phyloP scores from a whole-genome alignment of 2,888 invertebrate genomes.

The Willowsia nigromaculata region DNA sequence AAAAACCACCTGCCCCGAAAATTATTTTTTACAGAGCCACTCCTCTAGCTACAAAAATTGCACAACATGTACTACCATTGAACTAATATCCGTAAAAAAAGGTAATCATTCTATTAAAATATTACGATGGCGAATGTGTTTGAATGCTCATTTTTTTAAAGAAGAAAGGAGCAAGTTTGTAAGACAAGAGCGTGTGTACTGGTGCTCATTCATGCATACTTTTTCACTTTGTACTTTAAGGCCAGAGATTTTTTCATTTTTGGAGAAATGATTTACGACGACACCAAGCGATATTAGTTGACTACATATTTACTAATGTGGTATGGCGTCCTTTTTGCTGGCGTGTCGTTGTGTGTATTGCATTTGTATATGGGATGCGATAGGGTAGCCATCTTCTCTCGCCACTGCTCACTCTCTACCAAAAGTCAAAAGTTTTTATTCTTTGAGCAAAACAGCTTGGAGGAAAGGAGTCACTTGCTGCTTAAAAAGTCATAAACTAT shows the following conservation, averaged over 20 bases:
- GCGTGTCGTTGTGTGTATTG: no score
- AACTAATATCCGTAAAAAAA: no score
- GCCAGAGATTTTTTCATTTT: constrained; percentile 10
- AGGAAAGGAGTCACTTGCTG: constrained; percentile 18
- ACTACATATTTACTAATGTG: constrained; percentile 30
- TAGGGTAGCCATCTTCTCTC: not conserved
- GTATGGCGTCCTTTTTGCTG: not conserved
- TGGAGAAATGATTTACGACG: constrained; percentile 22
- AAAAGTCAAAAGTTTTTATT: no score
- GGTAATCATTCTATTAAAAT: no score
- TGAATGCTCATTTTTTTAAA: no score
- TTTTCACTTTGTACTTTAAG: not conserved
- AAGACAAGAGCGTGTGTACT: no score
- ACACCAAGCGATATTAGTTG: constrained; percentile 10
- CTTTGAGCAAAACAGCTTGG: not conserved
- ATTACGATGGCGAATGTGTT: no score
- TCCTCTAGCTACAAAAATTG: no score
- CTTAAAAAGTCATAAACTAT: constrained; percentile 29
- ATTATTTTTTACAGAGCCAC: no score
- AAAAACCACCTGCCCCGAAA: not conserved
- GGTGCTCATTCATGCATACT: not conserved
- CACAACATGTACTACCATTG: no score
- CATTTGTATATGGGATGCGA: no score
- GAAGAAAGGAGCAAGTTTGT: no score
- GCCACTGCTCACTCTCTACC: not conserved